A percentile compares a stretch with the other conserved stretches of the same genome.
phyloP scores from a whole-genome alignment of 1,140 invertebrate genomes.

The Oryctes rhinoceros region DNA sequence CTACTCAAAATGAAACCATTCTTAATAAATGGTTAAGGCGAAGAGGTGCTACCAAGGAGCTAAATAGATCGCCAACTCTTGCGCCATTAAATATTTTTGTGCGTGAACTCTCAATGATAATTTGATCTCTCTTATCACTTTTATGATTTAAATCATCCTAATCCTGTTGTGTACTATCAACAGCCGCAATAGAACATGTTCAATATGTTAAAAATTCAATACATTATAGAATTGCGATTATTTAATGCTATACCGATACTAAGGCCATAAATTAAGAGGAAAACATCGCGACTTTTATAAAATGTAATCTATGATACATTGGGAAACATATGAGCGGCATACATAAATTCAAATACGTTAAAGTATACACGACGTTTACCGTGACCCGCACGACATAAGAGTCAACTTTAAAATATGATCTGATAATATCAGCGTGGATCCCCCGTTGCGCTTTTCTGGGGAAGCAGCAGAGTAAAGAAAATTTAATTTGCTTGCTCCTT shows the following conservation, averaged over 20 bases:
- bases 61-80: too few species aligned
- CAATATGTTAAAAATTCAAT: too few species aligned
- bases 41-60: too few species aligned
- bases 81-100: too few species aligned
- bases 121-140: too few species aligned
- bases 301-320: neutral
- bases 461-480: neutral
- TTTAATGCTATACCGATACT: neutral
- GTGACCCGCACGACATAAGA: neutral
- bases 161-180: too few species aligned
- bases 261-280: neutral
- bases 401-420: conserved; percentile 1
- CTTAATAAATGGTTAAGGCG: too few species aligned
- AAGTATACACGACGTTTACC: neutral
- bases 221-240: too few species aligned
- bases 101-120: too few species aligned
- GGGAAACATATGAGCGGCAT: neutral
- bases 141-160: too few species aligned
- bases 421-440: neutral
- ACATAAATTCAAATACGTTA: neutral
- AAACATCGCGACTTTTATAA: neutral
- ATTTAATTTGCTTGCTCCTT: neutral
- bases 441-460: neutral
- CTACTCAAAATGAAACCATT: too few species aligned
- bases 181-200: too few species aligned